Conservation (phyloP, 2,797 vertebrate species). For the Sebastolobus altivelis region DNA sequence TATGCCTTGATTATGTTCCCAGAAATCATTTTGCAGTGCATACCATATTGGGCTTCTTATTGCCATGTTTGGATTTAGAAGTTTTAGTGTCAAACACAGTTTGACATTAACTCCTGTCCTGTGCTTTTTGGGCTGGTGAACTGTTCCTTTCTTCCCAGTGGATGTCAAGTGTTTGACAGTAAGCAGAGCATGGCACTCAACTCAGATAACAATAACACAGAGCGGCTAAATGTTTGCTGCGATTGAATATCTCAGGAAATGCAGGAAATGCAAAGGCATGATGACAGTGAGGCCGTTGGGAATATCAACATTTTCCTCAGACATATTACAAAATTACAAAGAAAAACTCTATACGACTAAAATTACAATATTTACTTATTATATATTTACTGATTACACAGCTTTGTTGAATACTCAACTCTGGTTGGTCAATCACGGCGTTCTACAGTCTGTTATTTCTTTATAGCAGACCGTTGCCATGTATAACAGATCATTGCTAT, state of each 20-base stretch:
- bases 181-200: conserved; percentile 4
- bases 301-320: too few species aligned
- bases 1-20: not conserved
- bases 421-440: too few species aligned
- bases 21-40: not conserved
- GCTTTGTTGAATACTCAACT: too few species aligned
- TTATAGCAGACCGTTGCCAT: too few species aligned
- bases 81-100: not conserved
- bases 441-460: too few species aligned
- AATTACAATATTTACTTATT: too few species aligned
- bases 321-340: too few species aligned
- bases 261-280: too few species aligned
- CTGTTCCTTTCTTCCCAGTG: not conserved
- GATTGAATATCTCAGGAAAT: conserved; percentile 2
- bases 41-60: not conserved
- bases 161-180: conserved; percentile 14
- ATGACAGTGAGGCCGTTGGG: too few species aligned
- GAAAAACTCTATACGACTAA: too few species aligned
- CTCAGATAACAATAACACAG: conserved; percentile 9
- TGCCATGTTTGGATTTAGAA: conserved; percentile 3
- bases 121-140: not conserved
- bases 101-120: not conserved
- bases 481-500: too few species aligned
- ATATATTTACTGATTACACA: too few species aligned
- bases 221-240: conserved; percentile 6